Conservation (phyloP, 2,888 invertebrate species). For the Ligdia adustata region DNA sequence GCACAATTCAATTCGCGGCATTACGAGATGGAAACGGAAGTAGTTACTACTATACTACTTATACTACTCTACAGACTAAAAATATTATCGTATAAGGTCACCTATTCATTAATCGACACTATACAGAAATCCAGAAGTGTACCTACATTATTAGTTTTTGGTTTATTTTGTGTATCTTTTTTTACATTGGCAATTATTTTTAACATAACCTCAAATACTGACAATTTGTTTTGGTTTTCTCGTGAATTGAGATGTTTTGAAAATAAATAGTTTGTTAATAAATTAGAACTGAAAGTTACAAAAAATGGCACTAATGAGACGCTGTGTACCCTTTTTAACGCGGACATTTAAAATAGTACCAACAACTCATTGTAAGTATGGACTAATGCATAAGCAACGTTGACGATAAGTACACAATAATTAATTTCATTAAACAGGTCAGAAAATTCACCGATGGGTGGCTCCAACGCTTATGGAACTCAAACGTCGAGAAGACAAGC, state of each 20-base stretch:
- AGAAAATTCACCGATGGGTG: conserved; percentile 85
- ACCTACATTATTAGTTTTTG: too few relatives aligned
- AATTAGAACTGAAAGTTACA: neutral
- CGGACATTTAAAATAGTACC: conserved; percentile 50
- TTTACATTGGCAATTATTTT: neutral
- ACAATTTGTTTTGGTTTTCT: neutral
- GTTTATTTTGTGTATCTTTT: too few relatives aligned
- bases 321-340: conserved; percentile 55
- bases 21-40: too few relatives aligned
- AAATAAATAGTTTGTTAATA: neutral
- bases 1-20: too few relatives aligned
- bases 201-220: neutral
- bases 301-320: conserved; percentile 66
- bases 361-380: conserved; percentile 54
- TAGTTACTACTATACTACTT: too few relatives aligned
- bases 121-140: too few relatives aligned
- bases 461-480: conserved; percentile 87
- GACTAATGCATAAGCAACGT: too few relatives aligned
- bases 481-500: conserved; percentile 81
- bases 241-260: neutral
- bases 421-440: conserved; percentile 45
- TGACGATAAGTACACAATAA: too few relatives aligned
- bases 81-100: too few relatives aligned
- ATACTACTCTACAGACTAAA: too few relatives aligned
- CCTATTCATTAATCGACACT: too few relatives aligned